These are phyloP conservation scores for Corydoras sp. DNA, from an alignment of 2,113 vertebrate species.

Conservation along the genomic window DNA sequence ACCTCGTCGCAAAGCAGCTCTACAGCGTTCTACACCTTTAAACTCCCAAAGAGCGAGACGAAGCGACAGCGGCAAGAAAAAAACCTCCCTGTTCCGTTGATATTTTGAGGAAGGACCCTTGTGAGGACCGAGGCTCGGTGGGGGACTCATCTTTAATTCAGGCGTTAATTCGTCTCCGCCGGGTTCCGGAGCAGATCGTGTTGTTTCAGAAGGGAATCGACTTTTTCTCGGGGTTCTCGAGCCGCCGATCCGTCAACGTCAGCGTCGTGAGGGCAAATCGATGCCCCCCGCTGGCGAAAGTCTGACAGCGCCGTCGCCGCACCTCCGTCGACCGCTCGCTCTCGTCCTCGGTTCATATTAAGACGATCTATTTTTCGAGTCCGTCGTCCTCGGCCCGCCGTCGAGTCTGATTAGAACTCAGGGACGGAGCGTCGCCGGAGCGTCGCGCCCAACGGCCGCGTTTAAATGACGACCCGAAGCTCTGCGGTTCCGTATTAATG, in stretches of 20 bases:
- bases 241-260: constrained; percentile 18
- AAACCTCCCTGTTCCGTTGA: too few species aligned
- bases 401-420: not conserved
- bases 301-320: not conserved
- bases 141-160: too few species aligned
- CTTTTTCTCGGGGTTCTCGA: constrained; percentile 2
- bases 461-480: not conserved
- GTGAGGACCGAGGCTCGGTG: too few species aligned
- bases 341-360: not conserved
- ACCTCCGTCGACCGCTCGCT: constrained; percentile 1
- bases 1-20: too few species aligned
- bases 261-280: constrained; percentile 26
- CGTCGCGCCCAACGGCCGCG: not conserved
- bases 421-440: not conserved
- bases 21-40: too few species aligned
- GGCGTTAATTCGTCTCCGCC: not conserved
- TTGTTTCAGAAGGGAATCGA: constrained; percentile 25
- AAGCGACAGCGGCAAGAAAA: too few species aligned
- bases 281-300: constrained; percentile 8
- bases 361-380: too few species aligned
- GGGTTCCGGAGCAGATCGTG: not conserved
- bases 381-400: not conserved
- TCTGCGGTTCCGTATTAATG: not conserved
- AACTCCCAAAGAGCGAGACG: too few species aligned
- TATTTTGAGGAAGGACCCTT: too few species aligned